Conservation (phyloP, 2,888 invertebrate genomes). For the Formica aserva region DNA sequence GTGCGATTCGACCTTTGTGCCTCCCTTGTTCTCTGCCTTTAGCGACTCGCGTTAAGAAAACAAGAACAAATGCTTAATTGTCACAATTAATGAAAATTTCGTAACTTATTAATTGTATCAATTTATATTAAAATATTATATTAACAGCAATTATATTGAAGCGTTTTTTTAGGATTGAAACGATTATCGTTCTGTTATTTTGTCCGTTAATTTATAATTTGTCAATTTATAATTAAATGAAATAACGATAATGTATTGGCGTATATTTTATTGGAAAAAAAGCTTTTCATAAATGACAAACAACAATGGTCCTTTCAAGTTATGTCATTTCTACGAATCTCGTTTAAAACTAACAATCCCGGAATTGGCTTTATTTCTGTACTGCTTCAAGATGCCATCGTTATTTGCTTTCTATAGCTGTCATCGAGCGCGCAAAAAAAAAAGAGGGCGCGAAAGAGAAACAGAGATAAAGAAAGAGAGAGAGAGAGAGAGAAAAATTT, state of each 20-base stretch:
- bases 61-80: slow-evolving; percentile 6
- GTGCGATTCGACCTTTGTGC: slow-evolving; percentile 60
- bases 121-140: not conserved
- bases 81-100: not conserved
- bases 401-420: slow-evolving; percentile 47
- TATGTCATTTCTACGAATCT: not conserved
- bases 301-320: not conserved
- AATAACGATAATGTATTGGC: not conserved
- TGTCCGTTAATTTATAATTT: not conserved
- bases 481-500: slow-evolving; percentile 74
- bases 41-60: slow-evolving; percentile 44
- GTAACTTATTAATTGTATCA: not conserved
- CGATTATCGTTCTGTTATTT: not conserved
- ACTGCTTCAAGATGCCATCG: slow-evolving; percentile 47
- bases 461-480: slow-evolving; percentile 58
- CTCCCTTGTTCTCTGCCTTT: slow-evolving; percentile 30
- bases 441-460: slow-evolving; percentile 8
- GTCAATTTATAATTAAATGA: not conserved
- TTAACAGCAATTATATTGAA: not conserved
- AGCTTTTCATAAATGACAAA: slow-evolving; percentile 8
- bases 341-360: slow-evolving; percentile 73
- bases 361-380: slow-evolving; percentile 81
- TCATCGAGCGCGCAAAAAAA: not conserved
- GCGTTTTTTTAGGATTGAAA: not conserved
- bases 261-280: not conserved